Conservation (phyloP, 64 coral and sea anemone species). For the Dendrophyllia cribrosa region DNA sequence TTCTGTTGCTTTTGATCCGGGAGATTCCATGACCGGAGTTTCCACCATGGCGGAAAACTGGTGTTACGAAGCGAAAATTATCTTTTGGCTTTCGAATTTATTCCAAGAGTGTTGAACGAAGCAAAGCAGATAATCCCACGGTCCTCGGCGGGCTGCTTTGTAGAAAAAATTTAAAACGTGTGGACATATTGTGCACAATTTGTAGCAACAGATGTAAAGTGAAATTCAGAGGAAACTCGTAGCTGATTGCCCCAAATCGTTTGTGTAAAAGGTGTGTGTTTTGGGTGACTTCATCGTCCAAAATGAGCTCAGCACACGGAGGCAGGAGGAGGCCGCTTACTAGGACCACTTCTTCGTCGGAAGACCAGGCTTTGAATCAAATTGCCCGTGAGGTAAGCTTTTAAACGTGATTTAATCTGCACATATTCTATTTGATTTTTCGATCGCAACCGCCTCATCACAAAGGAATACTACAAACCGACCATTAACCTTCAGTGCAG, state of each 20-base stretch:
- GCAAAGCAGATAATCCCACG: constrained; percentile 51
- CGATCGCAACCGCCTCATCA: not conserved
- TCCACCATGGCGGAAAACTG: constrained; percentile 91
- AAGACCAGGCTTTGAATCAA: constrained; percentile 95
- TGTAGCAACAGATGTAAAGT: constrained; percentile 58
- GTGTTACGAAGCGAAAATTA: constrained; percentile 50
- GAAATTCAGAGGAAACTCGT: not conserved
- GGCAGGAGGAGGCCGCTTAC: constrained; percentile 83
- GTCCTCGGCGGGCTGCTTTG: constrained; percentile 37
- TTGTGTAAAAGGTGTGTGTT: constrained; percentile 67
- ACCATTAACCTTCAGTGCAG: not conserved
- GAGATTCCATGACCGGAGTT: constrained; percentile 64
- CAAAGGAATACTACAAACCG: not conserved
- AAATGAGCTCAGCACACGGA: constrained; percentile 92
- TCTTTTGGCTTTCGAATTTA: constrained; percentile 68
- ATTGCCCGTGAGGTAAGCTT: constrained; percentile 92
- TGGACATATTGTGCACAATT: constrained; percentile 61
- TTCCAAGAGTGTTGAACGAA: constrained; percentile 52
- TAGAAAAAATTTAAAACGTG: constrained; percentile 69
- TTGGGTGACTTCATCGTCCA: constrained; percentile 69
- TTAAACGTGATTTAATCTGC: not conserved
- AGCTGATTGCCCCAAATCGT: constrained; percentile 52
- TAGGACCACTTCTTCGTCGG: constrained; percentile 74
- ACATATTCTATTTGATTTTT: constrained; percentile 25
- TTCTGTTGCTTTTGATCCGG: constrained; percentile 68